phyloP scores from a whole-genome alignment of 2,797 vertebrate species.

The Aphelocoma californica region DNA sequence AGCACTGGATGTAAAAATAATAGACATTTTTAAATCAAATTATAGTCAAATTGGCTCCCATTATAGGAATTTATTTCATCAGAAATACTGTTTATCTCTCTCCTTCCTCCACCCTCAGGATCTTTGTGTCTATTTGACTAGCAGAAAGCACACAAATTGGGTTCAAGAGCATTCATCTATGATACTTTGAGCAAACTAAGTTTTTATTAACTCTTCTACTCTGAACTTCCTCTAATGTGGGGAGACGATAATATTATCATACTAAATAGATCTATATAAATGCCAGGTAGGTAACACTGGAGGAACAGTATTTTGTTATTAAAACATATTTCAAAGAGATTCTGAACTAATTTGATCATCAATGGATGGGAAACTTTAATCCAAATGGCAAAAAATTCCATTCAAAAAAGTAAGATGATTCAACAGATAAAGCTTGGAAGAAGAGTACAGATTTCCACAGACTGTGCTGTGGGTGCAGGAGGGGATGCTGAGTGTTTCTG shows the following conservation, averaged over 20 bases:
- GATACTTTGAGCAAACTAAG: conserved; percentile 26
- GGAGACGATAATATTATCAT: not conserved
- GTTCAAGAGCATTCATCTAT: conserved; percentile 30
- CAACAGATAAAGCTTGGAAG: not conserved
- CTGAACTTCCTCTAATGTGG: not conserved
- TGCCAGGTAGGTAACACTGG: not conserved
- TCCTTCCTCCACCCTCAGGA: not conserved
- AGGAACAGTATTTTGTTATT: not conserved
- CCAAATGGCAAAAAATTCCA: not conserved
- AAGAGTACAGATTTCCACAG: not conserved
- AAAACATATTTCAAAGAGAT: not conserved
- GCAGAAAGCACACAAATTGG: not conserved
- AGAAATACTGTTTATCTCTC: not conserved
- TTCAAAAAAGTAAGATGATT: not conserved
- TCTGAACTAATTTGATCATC: not conserved
- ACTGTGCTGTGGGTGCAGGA: not conserved
- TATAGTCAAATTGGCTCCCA: not conserved
- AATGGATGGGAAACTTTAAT: not conserved
- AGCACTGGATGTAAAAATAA: not conserved
- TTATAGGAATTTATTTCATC: not conserved
- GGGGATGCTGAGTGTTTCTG: not conserved
- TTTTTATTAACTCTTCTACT: conserved; percentile 35
- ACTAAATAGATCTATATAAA: not conserved
- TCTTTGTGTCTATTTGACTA: not conserved
- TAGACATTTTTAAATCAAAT: not conserved